Percentiles rank a stretch among this genome's conserved stretches.
These are phyloP conservation scores for Cantharis nigra DNA, from an alignment of 2,888 invertebrate species.

Conservation along the genomic window DNA sequence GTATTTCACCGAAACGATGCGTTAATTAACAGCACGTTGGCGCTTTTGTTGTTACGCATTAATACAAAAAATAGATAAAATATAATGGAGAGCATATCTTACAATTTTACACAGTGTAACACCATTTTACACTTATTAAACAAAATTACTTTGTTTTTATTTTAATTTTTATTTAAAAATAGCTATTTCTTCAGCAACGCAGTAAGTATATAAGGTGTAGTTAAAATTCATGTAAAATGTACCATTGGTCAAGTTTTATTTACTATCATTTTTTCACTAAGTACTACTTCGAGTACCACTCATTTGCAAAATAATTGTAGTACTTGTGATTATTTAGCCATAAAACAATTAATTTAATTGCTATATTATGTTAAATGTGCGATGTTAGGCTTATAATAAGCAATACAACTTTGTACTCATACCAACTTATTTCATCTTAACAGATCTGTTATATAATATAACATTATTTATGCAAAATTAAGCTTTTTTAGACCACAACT, in stretches of 20 bases:
- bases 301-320: not conserved
- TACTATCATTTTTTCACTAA: not conserved
- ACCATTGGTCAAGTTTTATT: not conserved
- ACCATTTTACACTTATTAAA: constrained; percentile 30
- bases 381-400: not conserved
- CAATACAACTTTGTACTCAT: too few relatives aligned
- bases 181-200: constrained; percentile 13
- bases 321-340: not conserved
- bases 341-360: not conserved
- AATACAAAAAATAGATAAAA: constrained; percentile 3
- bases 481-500: too few relatives aligned
- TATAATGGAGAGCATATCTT: constrained; percentile 3
- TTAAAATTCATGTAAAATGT: not conserved
- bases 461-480: too few relatives aligned
- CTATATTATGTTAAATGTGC: not conserved
- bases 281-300: not conserved
- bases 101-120: constrained; percentile 19
- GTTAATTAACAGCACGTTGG: constrained; percentile 24
- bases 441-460: too few relatives aligned
- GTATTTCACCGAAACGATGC: constrained; percentile 11
- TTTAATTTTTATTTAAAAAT: constrained; percentile 3
- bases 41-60: constrained; percentile 22
- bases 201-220: not conserved
- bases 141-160: not conserved
- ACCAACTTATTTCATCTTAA: too few relatives aligned